Evolutionary conservation across 2,888 invertebrate genomes (phyloP).

Genomic region (Polymixis lichenea): DNA sequence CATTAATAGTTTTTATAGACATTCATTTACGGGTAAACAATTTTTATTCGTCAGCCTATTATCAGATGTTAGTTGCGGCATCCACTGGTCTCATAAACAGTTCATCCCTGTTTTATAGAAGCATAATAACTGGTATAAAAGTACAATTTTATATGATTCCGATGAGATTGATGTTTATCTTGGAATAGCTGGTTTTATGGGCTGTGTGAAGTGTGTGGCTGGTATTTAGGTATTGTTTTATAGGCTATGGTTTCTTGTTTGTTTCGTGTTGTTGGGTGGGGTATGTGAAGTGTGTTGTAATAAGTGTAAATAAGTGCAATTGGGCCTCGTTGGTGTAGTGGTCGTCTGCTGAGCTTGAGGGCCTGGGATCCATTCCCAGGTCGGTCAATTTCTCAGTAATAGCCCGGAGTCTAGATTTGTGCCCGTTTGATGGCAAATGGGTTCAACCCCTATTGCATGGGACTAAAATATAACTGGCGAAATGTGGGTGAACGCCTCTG

Average conservation of each 20-base stretch:
- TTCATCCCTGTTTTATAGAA: conserved; percentile 78
- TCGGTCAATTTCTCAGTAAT: too few relatives aligned
- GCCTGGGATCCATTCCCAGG: too few relatives aligned
- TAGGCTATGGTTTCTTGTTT: conserved; percentile 62
- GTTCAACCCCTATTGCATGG: too few relatives aligned
- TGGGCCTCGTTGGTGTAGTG: too few relatives aligned
- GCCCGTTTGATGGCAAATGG: too few relatives aligned
- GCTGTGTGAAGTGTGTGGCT: conserved; percentile 68
- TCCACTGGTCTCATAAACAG: conserved; percentile 51
- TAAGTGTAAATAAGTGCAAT: neutral
- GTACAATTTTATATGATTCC: conserved; percentile 84
- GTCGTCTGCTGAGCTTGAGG: too few relatives aligned
- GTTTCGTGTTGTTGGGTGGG: conserved; percentile 38
- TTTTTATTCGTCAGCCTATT: conserved; percentile 60
- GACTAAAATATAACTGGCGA: too few relatives aligned
- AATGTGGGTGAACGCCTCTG: too few relatives aligned
- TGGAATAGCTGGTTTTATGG: conserved; percentile 79
- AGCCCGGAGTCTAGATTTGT: too few relatives aligned
- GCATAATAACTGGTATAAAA: conserved; percentile 85
- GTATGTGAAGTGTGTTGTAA: conserved; percentile 8
- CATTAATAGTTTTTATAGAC: conserved; percentile 49
- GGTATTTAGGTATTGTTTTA: conserved; percentile 73
- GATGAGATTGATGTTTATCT: conserved; percentile 86
- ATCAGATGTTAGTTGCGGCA: conserved; percentile 60
- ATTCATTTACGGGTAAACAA: conserved; percentile 60